Percentiles rank a stretch among this genome's conserved stretches.
These are phyloP conservation scores for Abramis brama DNA, from an alignment of 2,113 vertebrate species.

Conservation along the genomic window DNA sequence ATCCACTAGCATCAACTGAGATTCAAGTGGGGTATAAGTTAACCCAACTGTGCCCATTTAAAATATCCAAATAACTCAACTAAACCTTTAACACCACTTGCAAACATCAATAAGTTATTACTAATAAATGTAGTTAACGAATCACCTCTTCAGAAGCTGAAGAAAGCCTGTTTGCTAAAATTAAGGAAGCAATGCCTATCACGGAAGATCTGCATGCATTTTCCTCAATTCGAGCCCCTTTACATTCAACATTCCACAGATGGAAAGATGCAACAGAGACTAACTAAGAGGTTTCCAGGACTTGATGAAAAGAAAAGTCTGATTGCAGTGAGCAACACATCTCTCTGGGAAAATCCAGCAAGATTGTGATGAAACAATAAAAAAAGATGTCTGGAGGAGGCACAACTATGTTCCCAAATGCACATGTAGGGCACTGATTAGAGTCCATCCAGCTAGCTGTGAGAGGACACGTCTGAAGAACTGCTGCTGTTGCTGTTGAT, in stretches of 20 bases:
- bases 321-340: slow-evolving; percentile 76
- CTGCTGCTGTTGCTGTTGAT: slow-evolving; percentile 98
- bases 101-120: slow-evolving; percentile 50
- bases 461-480: slow-evolving; percentile 94
- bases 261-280: neutral
- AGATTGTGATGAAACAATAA: slow-evolving; percentile 59
- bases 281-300: slow-evolving; percentile 24
- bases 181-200: slow-evolving; percentile 18
- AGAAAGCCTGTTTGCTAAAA: slow-evolving; percentile 25
- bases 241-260: slow-evolving; percentile 58
- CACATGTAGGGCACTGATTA: slow-evolving; percentile 14
- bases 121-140: slow-evolving; percentile 47
- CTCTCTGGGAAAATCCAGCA: slow-evolving; percentile 56
- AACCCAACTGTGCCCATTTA: slow-evolving; percentile 44
- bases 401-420: slow-evolving; percentile 34
- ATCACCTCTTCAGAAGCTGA: slow-evolving; percentile 37
- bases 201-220: slow-evolving; percentile 33
- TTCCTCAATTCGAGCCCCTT: slow-evolving; percentile 39
- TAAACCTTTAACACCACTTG: slow-evolving; percentile 24
- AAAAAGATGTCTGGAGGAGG: slow-evolving; percentile 63
- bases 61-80: slow-evolving; percentile 45
- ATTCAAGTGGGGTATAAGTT: slow-evolving; percentile 47
- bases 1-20: slow-evolving; percentile 61
- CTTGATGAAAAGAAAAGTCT: slow-evolving; percentile 68
- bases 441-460: slow-evolving; percentile 82